Conservation (phyloP, 2,797 vertebrate genomes). For the Pseudochirops cupreus region DNA sequence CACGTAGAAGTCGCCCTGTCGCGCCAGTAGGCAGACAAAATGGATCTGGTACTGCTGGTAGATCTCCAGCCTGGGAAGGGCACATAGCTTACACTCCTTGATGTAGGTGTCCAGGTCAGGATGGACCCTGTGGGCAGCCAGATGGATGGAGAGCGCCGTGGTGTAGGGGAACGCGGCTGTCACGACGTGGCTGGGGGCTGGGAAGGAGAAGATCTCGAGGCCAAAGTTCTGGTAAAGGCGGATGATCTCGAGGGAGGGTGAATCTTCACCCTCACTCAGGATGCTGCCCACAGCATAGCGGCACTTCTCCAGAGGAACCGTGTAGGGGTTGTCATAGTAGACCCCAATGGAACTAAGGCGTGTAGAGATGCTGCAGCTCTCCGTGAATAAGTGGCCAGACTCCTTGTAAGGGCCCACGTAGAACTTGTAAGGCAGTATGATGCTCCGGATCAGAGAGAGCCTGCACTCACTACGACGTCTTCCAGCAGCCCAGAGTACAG, state of each 20-base stretch:
- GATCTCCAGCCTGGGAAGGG: too few species aligned
- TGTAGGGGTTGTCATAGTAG: conserved; percentile 95
- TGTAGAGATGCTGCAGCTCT: conserved; percentile 92
- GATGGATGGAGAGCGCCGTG: conserved; percentile 87
- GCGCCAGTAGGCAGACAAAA: too few species aligned
- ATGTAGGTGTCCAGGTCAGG: conserved; percentile 90
- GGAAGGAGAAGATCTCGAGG: conserved; percentile 93
- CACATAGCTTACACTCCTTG: conserved; percentile 82
- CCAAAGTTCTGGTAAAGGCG: conserved; percentile 90
- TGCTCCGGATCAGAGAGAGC: conserved; percentile 89
- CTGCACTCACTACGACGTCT: conserved; percentile 89
- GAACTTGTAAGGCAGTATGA: conserved; percentile 95
- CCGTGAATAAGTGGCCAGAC: conserved; percentile 89
- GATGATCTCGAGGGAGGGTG: conserved; percentile 87
- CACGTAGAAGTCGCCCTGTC: too few species aligned
- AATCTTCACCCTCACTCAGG: conserved; percentile 90
- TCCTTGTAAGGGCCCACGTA: conserved; percentile 89
- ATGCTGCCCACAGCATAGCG: conserved; percentile 92
- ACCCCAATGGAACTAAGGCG: conserved; percentile 91
- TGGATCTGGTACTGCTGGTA: too few species aligned
- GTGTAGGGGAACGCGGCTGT: conserved; percentile 91
- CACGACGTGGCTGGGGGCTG: conserved; percentile 92
- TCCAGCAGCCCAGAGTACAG: conserved; percentile 92
- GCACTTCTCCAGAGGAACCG: conserved; percentile 88
- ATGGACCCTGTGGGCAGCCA: conserved; percentile 90